Percentiles rank a stretch among this genome's conserved stretches.
Evolutionary conservation across 2,113 vertebrate species (phyloP).

Genomic region (Erythrocercus mccallii): DNA sequence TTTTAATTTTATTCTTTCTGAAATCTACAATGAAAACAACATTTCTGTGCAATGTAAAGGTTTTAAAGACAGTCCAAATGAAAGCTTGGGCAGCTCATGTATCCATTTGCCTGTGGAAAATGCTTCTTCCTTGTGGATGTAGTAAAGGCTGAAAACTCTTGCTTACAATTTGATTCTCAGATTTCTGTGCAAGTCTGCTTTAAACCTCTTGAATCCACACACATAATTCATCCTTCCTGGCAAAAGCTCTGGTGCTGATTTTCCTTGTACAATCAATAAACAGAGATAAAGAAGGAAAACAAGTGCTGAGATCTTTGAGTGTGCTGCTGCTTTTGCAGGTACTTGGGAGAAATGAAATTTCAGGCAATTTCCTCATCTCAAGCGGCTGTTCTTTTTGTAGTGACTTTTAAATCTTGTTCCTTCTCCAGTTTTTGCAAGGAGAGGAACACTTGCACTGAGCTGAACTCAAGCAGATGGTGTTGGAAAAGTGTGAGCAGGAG

Average conservation of each 20-base stretch:
- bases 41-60: neutral
- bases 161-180: neutral
- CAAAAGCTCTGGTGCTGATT: neutral
- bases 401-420: neutral
- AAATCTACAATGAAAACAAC: neutral
- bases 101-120: neutral
- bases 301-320: neutral
- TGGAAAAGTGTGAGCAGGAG: neutral
- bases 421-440: neutral
- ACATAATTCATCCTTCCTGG: neutral
- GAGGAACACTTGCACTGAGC: neutral
- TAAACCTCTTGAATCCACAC: neutral
- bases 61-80: neutral
- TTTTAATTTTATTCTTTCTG: neutral
- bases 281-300: neutral
- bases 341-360: neutral
- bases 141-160: neutral
- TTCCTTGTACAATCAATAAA: slow-evolving; percentile 14
- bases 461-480: neutral
- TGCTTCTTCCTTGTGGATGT: neutral
- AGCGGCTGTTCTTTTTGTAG: neutral
- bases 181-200: neutral
- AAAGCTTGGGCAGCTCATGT: neutral
- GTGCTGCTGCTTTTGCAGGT: neutral
- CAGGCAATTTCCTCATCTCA: neutral